Percentiles rank a stretch among this genome's conserved stretches.
These are phyloP conservation scores for Petrolisthes manimaculis DNA, from an alignment of 2,888 invertebrate genomes.

Conservation along the genomic window DNA sequence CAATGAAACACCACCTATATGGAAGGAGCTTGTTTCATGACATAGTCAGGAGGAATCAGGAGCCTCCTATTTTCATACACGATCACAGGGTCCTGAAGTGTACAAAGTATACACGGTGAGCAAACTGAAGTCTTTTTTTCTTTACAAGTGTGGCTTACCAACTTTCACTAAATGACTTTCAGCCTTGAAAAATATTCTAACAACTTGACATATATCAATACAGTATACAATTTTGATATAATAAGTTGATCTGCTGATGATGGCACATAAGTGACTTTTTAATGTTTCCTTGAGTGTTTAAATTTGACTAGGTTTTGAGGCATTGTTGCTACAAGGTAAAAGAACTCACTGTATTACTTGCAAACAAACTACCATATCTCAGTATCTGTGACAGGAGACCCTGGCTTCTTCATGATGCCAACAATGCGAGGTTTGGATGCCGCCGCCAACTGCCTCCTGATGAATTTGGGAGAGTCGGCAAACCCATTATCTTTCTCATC, in stretches of 20 bases:
- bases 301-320: conserved; percentile 28
- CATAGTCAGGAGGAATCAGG: too few relatives aligned
- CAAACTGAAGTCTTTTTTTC: too few relatives aligned
- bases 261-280: conserved; percentile 34
- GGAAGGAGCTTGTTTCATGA: too few relatives aligned
- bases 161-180: too few relatives aligned
- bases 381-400: conserved; percentile 56
- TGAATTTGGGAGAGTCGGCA: conserved; percentile 7
- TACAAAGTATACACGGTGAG: too few relatives aligned
- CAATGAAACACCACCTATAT: too few relatives aligned
- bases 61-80: too few relatives aligned
- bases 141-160: too few relatives aligned
- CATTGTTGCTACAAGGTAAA: background rate
- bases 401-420: conserved; percentile 54
- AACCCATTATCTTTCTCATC: conserved; percentile 10
- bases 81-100: too few relatives aligned
- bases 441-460: conserved; percentile 11
- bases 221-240: conserved; percentile 6
- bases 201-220: conserved; percentile 18
- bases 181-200: background rate
- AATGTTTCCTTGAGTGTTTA: conserved; percentile 35
- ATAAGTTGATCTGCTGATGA: conserved; percentile 4
- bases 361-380: conserved; percentile 54
- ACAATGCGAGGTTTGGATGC: conserved; percentile 55
- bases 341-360: background rate